These are phyloP conservation scores for Clunio marinus DNA, from an alignment of 2,888 invertebrate species.

Conservation along the genomic window DNA sequence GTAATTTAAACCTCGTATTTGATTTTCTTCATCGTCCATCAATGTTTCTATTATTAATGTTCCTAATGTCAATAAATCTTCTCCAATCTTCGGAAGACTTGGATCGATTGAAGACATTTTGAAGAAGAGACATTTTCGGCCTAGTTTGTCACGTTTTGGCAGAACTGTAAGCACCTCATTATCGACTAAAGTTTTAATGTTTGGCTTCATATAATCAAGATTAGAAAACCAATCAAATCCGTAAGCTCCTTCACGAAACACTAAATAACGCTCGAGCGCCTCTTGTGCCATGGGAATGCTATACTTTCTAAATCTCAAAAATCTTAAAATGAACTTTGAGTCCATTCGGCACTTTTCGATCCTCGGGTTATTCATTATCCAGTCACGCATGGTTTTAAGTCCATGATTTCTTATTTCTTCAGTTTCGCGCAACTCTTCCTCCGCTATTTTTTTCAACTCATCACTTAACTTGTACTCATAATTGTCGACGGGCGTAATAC, in stretches of 20 bases:
- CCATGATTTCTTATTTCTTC: conserved; percentile 61
- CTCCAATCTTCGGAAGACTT: background rate
- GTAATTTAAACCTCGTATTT: conserved; percentile 73
- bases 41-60: conserved; percentile 67
- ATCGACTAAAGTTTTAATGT: conserved; percentile 66
- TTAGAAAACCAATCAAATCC: conserved; percentile 70
- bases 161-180: conserved; percentile 72
- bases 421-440: conserved; percentile 65
- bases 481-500: conserved; percentile 59
- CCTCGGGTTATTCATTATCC: conserved; percentile 67
- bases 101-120: conserved; percentile 73
- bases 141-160: conserved; percentile 68
- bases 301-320: conserved; percentile 73
- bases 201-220: conserved; percentile 65
- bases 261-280: conserved; percentile 70
- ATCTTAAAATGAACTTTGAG: conserved; percentile 65
- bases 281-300: conserved; percentile 75
- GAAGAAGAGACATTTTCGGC: conserved; percentile 70
- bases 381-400: conserved; percentile 62
- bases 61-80: background rate
- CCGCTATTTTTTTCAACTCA: conserved; percentile 62
- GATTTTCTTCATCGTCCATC: conserved; percentile 76
- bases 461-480: conserved; percentile 60
- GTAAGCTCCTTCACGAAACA: conserved; percentile 72
- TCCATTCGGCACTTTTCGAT: conserved; percentile 67